phyloP scores from a whole-genome alignment of 1,140 invertebrate genomes.

The Rhynchophorus ferrugineus region DNA sequence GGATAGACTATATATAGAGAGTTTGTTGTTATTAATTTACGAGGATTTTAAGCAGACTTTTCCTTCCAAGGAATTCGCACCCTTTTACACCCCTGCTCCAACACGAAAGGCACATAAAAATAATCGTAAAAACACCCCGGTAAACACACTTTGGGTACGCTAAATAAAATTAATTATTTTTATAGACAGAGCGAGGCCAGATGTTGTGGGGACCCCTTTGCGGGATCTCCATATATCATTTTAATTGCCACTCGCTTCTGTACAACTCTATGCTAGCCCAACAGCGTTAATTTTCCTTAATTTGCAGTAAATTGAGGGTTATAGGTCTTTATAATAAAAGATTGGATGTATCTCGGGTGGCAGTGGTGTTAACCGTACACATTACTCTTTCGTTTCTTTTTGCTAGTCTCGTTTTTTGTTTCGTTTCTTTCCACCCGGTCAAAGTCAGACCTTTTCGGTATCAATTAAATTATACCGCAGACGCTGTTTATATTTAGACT shows the following conservation, averaged over 20 bases:
- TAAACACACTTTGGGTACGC: background rate
- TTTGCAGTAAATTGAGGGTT: background rate
- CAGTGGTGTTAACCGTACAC: no score
- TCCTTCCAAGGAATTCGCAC: no score
- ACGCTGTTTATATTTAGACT: no score
- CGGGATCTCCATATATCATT: background rate
- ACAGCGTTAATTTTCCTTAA: background rate
- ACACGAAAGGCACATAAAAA: background rate
- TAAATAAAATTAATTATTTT: background rate
- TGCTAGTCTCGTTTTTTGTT: no score
- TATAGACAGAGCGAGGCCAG: background rate
- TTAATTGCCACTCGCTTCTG: background rate
- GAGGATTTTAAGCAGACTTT: no score
- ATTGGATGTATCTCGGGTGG: no score
- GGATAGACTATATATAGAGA: no score
- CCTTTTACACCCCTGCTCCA: background rate
- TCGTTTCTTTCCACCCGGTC: no score
- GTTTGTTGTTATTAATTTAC: no score
- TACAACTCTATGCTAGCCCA: background rate
- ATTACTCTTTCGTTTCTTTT: no score
- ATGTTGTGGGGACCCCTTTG: background rate
- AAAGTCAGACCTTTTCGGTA: no score
- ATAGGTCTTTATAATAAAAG: background rate
- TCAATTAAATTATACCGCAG: no score
- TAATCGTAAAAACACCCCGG: background rate